A percentile compares a stretch with the other conserved stretches of the same genome.
Evolutionary conservation across 2,113 vertebrate genomes (phyloP).

Genomic region (Anoura caudifer): DNA sequence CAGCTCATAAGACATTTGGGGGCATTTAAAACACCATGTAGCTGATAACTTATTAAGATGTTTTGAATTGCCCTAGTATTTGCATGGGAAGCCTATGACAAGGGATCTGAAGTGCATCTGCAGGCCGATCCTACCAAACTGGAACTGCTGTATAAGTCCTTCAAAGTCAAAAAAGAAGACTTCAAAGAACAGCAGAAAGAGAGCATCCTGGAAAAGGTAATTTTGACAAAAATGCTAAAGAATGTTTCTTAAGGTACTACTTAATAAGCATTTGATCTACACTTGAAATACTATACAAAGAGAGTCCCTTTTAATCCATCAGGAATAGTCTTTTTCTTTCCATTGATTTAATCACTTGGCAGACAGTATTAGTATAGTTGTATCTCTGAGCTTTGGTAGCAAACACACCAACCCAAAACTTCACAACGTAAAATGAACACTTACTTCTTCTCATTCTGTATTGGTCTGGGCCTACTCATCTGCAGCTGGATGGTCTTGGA

Average conservation of each 20-base stretch:
- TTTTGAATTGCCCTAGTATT: constrained; percentile 86
- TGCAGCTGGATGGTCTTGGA: neutral
- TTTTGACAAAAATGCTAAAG: neutral
- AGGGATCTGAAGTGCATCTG: constrained; percentile 97
- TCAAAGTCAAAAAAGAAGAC: constrained; percentile 98
- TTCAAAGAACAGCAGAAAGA: constrained; percentile 96
- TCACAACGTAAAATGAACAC: neutral
- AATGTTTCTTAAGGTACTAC: neutral
- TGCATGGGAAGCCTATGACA: constrained; percentile 99
- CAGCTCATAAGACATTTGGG: neutral
- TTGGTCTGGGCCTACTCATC: neutral
- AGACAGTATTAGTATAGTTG: neutral
- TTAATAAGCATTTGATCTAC: neutral
- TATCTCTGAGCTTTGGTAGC: neutral
- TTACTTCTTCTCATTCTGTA: neutral
- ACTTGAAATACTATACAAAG: neutral
- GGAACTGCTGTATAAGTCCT: constrained; percentile 94
- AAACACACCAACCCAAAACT: neutral
- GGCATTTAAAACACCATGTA: neutral
- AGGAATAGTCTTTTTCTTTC: neutral
- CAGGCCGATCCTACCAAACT: constrained; percentile 98
- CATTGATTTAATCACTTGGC: neutral
- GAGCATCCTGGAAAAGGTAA: constrained; percentile 94
- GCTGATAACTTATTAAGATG: neutral
- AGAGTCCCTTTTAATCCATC: neutral